Evolutionary conservation across 37 sponge, comb jelly and placozoan species (phyloP).

Genomic region (Tethya wilhelma): DNA sequence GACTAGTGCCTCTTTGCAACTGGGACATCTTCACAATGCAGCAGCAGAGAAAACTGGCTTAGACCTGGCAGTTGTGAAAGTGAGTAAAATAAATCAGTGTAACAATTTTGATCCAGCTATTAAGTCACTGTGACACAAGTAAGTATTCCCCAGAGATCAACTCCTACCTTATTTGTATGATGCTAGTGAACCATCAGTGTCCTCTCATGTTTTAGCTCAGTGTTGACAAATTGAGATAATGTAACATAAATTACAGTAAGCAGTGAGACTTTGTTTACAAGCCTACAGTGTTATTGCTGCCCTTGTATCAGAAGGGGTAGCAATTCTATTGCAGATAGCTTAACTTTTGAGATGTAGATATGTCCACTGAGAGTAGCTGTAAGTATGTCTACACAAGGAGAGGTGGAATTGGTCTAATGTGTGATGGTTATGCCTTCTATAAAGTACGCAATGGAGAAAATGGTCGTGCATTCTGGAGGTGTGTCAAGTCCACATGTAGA

Average conservation of each 20-base stretch:
- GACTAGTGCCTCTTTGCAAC: constrained; percentile 64
- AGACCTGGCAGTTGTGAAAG: constrained; percentile 68
- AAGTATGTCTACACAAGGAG: constrained; percentile 8
- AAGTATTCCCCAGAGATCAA: constrained; percentile 5
- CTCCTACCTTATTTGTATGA: background rate
- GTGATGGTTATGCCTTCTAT: constrained; percentile 1
- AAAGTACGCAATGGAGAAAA: constrained; percentile 26
- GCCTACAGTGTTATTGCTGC: too few species aligned
- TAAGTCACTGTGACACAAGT: too few species aligned
- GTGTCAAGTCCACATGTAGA: constrained; percentile 1
- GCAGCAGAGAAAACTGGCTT: constrained; percentile 77
- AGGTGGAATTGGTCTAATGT: constrained; percentile 8
- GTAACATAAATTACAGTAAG: too few species aligned
- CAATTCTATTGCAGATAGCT: background rate
- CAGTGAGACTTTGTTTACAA: too few species aligned
- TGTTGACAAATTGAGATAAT: too few species aligned
- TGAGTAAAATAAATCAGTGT: constrained; percentile 4
- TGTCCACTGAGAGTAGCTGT: background rate
- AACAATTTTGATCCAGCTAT: too few species aligned
- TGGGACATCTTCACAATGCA: constrained; percentile 55
- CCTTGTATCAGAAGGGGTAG: background rate
- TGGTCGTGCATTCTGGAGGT: constrained; percentile 8
- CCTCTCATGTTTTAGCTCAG: too few species aligned
- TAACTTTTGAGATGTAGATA: background rate
- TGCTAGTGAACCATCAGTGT: too few species aligned